These are phyloP conservation scores for Epizoanthus illoricatus DNA, from an alignment of 92 coral and sea anemone species.

Conservation along the genomic window DNA sequence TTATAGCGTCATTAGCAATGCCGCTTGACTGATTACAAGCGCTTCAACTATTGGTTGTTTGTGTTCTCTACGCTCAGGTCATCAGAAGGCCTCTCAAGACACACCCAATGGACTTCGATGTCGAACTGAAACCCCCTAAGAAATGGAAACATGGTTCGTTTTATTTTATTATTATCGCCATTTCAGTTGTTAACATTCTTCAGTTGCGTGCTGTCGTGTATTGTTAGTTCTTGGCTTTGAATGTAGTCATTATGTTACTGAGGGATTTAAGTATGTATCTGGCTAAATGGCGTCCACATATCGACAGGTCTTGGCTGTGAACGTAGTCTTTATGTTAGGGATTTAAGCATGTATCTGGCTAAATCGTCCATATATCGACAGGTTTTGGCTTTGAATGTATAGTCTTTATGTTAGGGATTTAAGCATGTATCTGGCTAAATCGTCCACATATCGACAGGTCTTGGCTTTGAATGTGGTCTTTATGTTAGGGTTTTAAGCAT, in stretches of 20 bases:
- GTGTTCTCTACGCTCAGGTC: constrained; percentile 58
- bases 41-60: background rate
- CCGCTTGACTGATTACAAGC: background rate
- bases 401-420: too few relatives aligned
- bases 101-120: constrained; percentile 75
- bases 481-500: too few relatives aligned
- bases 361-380: too few relatives aligned
- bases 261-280: too few relatives aligned
- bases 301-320: too few relatives aligned
- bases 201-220: background rate
- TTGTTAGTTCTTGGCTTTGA: background rate
- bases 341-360: too few relatives aligned
- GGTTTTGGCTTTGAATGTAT: too few relatives aligned
- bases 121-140: constrained; percentile 85
- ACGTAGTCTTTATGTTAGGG: too few relatives aligned
- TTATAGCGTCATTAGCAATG: too few relatives aligned
- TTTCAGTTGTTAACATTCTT: background rate
- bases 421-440: background rate
- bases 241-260: too few relatives aligned
- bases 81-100: constrained; percentile 73
- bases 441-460: constrained; percentile 50
- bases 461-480: constrained; percentile 41
- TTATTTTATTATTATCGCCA: background rate
- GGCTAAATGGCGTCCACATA: too few relatives aligned
- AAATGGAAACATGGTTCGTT: constrained; percentile 77